Evolutionary conservation across 2,797 vertebrate genomes (phyloP).

Genomic region (Agapornis canus): DNA sequence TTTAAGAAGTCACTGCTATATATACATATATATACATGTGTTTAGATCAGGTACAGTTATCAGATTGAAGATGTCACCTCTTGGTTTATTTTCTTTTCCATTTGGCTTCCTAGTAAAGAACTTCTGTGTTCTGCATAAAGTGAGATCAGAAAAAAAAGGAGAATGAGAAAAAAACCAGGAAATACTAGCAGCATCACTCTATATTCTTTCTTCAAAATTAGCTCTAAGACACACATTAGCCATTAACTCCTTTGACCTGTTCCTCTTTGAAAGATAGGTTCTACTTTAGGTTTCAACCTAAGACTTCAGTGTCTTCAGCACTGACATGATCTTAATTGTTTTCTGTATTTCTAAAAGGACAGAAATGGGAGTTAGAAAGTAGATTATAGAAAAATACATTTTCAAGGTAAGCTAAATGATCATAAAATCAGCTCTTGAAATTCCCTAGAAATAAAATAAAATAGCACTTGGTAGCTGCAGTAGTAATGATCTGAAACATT

Average conservation of each 20-base stretch:
- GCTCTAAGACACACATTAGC: slow-evolving; percentile 62
- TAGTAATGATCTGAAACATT: slow-evolving; percentile 36
- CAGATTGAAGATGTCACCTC: neutral
- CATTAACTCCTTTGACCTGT: slow-evolving; percentile 69
- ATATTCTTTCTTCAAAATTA: slow-evolving; percentile 40
- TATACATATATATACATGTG: neutral
- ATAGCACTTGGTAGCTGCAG: neutral
- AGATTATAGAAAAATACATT: slow-evolving; percentile 17
- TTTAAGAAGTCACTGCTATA: neutral
- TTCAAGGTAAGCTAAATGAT: slow-evolving; percentile 39
- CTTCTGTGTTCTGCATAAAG: neutral
- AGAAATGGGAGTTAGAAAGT: slow-evolving; percentile 30
- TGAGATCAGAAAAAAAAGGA: neutral
- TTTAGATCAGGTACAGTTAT: neutral
- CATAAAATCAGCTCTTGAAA: slow-evolving; percentile 38
- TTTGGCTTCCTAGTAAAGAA: neutral
- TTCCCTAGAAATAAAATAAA: neutral
- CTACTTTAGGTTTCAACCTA: slow-evolving; percentile 44
- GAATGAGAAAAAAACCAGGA: neutral
- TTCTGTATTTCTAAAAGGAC: slow-evolving; percentile 2
- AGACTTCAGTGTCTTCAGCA: neutral
- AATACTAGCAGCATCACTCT: neutral
- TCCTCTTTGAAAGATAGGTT: slow-evolving; percentile 54
- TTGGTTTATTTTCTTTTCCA: slow-evolving; percentile 7
- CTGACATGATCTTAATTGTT: slow-evolving; percentile 65